Evolutionary conservation across 2,113 vertebrate genomes (phyloP), one percentile per base, ranked within the genome.

Genomic region (Toxostoma redivivum): DNA sequence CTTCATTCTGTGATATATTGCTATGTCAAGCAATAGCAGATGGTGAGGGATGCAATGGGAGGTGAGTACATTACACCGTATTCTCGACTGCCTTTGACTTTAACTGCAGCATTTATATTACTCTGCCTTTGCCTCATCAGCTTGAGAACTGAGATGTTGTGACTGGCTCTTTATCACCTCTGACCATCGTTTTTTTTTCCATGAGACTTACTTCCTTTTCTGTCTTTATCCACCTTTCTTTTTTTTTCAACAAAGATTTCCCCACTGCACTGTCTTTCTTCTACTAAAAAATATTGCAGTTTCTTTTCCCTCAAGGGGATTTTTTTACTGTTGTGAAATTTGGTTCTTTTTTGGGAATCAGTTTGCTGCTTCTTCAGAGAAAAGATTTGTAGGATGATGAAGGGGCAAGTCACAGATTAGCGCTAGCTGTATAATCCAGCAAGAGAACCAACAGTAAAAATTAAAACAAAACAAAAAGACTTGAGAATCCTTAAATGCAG

Each of bases 21-120:
- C 73, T 37, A 21, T 82, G 87, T 88, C 94, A 85, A 80, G 62
- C 72, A 33, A 24, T 2, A 95, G 62, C 84, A 96, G 90, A 88
- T 88, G 82, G 79, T 94, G 72, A 82, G 45, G 28, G 67, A 88
- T 73, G 71, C 66, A 90, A 42, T 37, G 62, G 50, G 60, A 95
- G 74, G 67, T 92, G 79, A 90, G 81, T 83, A 22, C 38, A 71
- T 85, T 71, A 44, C 71, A 80, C 11, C 2, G 1, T 78, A 15
- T 51, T 92, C 83, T 84, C 5, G 0, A 42, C 71, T 85, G 88
- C 60, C 74, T 92, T 86, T 90, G 66, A 74, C 66, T 91, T 81
- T 65, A 94, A 58, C 67, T 58, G 71, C 22, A 77, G 50, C 33
- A 28, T 83, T 90, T 93, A 73, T 38, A 72, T 73, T 83, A 56